Evolutionary conservation across 2,113 vertebrate genomes (phyloP), one percentile per base, ranked within the genome.

Genomic region (Psettodes erumei): DNA sequence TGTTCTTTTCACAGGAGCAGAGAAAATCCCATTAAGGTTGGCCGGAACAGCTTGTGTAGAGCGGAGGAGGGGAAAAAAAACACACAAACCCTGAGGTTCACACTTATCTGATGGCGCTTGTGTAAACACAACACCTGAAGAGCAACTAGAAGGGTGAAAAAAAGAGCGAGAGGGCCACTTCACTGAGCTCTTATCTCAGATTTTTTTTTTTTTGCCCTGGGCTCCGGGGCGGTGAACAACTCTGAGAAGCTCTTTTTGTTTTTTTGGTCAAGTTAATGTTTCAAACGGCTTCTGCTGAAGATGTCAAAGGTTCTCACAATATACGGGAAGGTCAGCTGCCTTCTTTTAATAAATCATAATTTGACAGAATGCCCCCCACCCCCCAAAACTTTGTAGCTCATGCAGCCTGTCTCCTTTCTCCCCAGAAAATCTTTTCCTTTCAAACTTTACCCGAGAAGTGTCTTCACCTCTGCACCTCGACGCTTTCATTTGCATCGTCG

Each of bases 31-130:
- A 79, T 83, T 74, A 79, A 68, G 51, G 21, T 62, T 47, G 28
- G 18, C 69, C 54, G 68, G 63, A 80, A 86, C 53, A 64, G 51
- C 60, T 75, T 70, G 71, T 84, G 73, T 90, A 43, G 19, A 15
- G 47, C 42, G 56, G 15, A 9, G 54, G 13, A 35, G 45, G 42
- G 30, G 25, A 33, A 28, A n/a, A 33, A 13, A 61, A 81, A 69
- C 27, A 47, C 70, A 60, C 16, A 15, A 73, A 55, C 59, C 69
- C 42, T 56, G 54, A 71, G 37, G 50, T 47, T 75, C 72, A 75
- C 69, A 30, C 58, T 90, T 53, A 86, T 85, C 71, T 62, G 61
- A 79, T 90, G 78, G 81, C 1, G 5, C 67, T 62, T 73, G 53
- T 62, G 48, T 58, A 82, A 88, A 86, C 53, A 71, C 15, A 51